Percentiles rank a stretch among this genome's conserved stretches.
phyloP scores from a whole-genome alignment of 2,797 vertebrate genomes.

The Cephalopachus bancanus region DNA sequence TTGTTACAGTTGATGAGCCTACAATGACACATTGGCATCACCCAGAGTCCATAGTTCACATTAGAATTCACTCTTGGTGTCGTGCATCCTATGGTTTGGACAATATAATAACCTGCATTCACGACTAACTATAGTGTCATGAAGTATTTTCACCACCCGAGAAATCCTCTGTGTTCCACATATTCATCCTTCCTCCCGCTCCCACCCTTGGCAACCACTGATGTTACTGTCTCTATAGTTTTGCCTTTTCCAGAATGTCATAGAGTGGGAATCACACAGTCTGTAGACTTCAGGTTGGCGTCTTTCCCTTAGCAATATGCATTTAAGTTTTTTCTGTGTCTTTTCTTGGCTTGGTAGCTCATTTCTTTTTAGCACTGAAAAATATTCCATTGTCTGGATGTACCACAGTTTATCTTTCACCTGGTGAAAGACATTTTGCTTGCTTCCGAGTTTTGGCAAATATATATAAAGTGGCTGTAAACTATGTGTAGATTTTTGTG shows the following conservation, averaged over 20 bases:
- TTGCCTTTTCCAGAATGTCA: constrained; percentile 1
- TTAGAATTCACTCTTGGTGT: background rate
- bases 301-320: background rate
- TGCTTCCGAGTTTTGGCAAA: background rate
- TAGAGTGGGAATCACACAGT: background rate
- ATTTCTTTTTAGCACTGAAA: background rate
- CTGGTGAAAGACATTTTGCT: background rate
- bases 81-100: background rate
- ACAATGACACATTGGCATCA: background rate
- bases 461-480: background rate
- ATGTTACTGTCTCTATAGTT: background rate
- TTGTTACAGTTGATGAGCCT: background rate
- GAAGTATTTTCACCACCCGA: background rate
- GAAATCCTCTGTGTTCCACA: background rate
- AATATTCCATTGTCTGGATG: background rate
- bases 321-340: background rate
- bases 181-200: background rate
- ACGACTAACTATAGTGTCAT: too few relatives aligned
- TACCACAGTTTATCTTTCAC: background rate
- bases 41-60: background rate
- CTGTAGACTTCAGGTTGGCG: background rate
- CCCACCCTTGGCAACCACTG: background rate
- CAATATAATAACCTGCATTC: background rate
- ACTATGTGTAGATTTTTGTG: background rate
- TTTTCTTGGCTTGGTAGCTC: background rate